Base-by-base conservation (phyloP, 1,140 invertebrate genomes). In the Dendrolimus punctatus region DNA sequence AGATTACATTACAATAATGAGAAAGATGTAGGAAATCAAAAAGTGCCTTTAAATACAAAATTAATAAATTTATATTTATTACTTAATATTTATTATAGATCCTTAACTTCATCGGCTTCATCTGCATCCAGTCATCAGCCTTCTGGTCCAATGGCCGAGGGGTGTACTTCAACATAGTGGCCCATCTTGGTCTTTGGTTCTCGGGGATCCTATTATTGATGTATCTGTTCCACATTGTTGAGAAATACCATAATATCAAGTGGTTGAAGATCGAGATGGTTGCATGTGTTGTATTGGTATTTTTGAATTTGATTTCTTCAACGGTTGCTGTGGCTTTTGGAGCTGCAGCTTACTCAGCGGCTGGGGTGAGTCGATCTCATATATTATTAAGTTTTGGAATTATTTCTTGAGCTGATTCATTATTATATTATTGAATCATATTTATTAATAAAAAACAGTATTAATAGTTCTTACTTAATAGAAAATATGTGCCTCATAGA, bases 221-320 rank as follows among this genome's bases (percentile, higher is more conserved):
- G 46, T 96, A 96, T 77, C 65, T 95, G 42, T 94, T 96, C 73
- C 95, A 97, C 72, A 87, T 96, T 7, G 89, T 97, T 46, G 94
- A 96, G 69, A 94, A 93, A 68, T 92, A 94, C 58, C 92, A 93
- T 68, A 93, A 91, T 70, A 91, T 97, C 49, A 95, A 95, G 4
- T 98, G 96, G 95, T 69, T 95, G 41, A 92, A 94, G 72, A 91
- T 96, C 71, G 95, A 96, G 85, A 90, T 95, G 58, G 86, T 91
- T 37, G 95, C 90, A 68, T 93, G 91, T 76, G 84, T 83, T 0
- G 50, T 93, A 4, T 92, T 92, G 89, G 87, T 91, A 6, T 79
- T 92, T n/a, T 91, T 94, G 51, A 93, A 93, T 62, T 69, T 95
- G 39, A 89, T 93, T 54, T 92, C 92, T 2, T 88, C 93, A 2